Percentiles rank a stretch among this genome's conserved stretches.
These are phyloP conservation scores for Ochotona curzoniae DNA, from an alignment of 2,113 vertebrate species.

Conservation along the genomic window DNA sequence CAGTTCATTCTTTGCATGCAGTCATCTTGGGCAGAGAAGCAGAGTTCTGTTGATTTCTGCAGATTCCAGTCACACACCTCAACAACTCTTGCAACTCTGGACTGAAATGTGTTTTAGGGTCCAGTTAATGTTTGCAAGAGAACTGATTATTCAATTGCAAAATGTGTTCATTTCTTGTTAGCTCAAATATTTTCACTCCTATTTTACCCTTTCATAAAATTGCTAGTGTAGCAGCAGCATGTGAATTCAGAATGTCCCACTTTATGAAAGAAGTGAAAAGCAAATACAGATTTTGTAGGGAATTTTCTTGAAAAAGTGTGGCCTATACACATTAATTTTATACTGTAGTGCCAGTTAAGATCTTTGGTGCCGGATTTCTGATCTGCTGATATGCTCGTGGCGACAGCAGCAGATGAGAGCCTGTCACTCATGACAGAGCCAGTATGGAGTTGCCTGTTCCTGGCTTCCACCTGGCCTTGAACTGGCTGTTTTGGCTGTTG, in stretches of 20 bases:
- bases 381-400: too few relatives aligned
- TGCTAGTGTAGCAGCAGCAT: background rate
- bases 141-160: background rate
- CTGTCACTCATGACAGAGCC: too few relatives aligned
- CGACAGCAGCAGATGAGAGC: too few relatives aligned
- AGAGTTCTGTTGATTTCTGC: background rate
- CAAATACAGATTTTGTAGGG: background rate
- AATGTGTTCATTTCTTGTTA: background rate
- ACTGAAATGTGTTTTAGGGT: background rate
- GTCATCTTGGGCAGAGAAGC: background rate
- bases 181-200: background rate
- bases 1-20: background rate
- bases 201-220: background rate
- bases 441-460: too few relatives aligned
- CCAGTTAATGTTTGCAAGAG: background rate
- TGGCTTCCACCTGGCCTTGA: too few relatives aligned
- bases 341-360: too few relatives aligned
- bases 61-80: background rate
- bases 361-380: too few relatives aligned
- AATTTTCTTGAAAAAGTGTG: background rate
- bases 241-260: background rate
- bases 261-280: constrained; percentile 2
- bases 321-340: too few relatives aligned
- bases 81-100: background rate
- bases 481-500: too few relatives aligned